phyloP scores from a whole-genome alignment of 1,140 invertebrate species.

The Sycophila sp. region DNA sequence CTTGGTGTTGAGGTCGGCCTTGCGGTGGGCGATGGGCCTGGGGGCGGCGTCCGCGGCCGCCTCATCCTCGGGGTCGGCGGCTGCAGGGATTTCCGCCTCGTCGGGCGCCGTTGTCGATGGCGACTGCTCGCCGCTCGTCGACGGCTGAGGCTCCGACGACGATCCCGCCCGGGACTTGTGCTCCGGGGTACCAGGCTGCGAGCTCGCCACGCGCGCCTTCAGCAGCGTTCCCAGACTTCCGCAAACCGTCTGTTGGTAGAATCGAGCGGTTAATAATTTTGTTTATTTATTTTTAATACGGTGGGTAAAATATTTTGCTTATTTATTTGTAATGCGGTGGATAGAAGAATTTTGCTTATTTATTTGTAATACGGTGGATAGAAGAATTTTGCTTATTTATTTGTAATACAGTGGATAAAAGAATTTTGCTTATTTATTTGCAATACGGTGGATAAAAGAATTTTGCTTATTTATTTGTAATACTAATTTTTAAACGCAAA shows the following conservation, averaged over 20 bases:
- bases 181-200: constrained; percentile 53
- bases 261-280: constrained; percentile 17
- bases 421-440: background rate
- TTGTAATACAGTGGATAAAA: background rate
- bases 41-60: constrained; percentile 38
- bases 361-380: background rate
- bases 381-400: background rate
- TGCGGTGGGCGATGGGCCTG: constrained; percentile 39
- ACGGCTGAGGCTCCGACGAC: constrained; percentile 34
- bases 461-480: background rate
- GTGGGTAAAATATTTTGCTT: background rate
- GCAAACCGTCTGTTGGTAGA: constrained; percentile 72
- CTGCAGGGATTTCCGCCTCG: constrained; percentile 6
- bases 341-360: background rate
- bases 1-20: constrained; percentile 68
- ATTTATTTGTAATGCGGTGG: background rate
- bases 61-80: constrained; percentile 43
- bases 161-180: constrained; percentile 43
- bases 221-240: constrained; percentile 73
- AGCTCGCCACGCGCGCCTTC: constrained; percentile 67
- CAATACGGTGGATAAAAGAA: background rate
- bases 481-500: background rate
- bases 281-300: background rate
- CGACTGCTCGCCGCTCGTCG: constrained; percentile 53
- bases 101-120: background rate